Base-by-base conservation (phyloP, 2,888 invertebrate species). In the Megaustenia siamemsis region DNA sequence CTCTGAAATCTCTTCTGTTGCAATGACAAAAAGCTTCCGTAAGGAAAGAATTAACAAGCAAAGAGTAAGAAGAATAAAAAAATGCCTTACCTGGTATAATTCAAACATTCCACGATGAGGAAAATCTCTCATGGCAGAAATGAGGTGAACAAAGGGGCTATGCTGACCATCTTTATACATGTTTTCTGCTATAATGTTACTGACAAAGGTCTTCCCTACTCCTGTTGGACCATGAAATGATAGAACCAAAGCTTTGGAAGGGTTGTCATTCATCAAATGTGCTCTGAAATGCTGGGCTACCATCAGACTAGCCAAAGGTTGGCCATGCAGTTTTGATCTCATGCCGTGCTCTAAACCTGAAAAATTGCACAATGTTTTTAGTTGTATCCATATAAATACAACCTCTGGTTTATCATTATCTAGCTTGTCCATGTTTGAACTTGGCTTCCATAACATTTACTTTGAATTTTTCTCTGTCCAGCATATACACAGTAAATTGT, bases 211-310 rank as follows among this genome's bases (percentile, higher is more conserved):
- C 84, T 94, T 94, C 24, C 94, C 94, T 24, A 93, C 92, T 0
- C 99, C 99, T 0, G 98, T 97, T 95, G 96, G 96, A 0, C 99
- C 99, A 94, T 99, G 99, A 90, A 99, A 97, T 92, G 98, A 98
- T 91, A 99, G 95, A 0, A 97, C 97, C 79, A 99, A 94, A 28
- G 99, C 97, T 94, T 98, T 98, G 63, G 93, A 93, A 5, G 95
- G 95, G 6, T 76, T 45, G 12, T 75, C 68, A 68, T 78, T 35
- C n/a, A 92, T 90, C 87, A 96, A 94, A 93, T 97, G 97, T 86
- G 95, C 95, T 87, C 95, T 95, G 15, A 98, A 95, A 35, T 96
- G 96, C 82, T 96, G 95, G 63, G 96, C 94, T 8, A 97, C 95
- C 49, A 96, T 95, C 80, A 96, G 95, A 89, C 95, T 94, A 0